Conservation (phyloP, 2,113 vertebrate genomes). For the Lepus americanus region DNA sequence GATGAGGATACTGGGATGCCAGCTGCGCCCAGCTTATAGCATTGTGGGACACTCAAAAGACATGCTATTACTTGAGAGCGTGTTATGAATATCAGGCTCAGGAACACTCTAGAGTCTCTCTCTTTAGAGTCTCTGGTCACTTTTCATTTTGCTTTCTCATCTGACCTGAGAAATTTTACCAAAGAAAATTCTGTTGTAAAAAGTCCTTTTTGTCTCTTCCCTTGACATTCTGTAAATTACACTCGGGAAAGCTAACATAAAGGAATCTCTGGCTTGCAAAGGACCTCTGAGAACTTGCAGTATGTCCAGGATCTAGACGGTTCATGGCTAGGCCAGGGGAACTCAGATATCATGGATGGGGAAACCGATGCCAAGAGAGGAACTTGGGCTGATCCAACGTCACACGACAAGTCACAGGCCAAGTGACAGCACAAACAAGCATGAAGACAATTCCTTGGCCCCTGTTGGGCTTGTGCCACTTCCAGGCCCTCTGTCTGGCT, state of each 20-base stretch:
- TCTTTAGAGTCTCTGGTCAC: background rate
- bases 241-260: background rate
- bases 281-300: background rate
- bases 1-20: background rate
- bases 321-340: background rate
- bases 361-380: background rate
- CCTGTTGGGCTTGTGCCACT: background rate
- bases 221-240: background rate
- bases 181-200: constrained; percentile 3
- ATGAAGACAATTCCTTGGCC: background rate
- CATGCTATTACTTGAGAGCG: background rate
- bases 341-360: background rate
- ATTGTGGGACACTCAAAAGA: background rate
- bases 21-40: background rate
- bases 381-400: background rate
- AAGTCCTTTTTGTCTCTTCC: background rate
- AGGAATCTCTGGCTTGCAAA: background rate
- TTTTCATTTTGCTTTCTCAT: background rate
- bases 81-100: background rate
- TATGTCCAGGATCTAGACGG: background rate
- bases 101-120: background rate
- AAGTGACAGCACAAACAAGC: no score
- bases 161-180: constrained; percentile 10
- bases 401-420: background rate
- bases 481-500: background rate